A percentile compares a stretch with the other conserved stretches of the same genome.
phyloP scores from a whole-genome alignment of 2,113 vertebrate species.

The Tricholaema leucomelas region DNA sequence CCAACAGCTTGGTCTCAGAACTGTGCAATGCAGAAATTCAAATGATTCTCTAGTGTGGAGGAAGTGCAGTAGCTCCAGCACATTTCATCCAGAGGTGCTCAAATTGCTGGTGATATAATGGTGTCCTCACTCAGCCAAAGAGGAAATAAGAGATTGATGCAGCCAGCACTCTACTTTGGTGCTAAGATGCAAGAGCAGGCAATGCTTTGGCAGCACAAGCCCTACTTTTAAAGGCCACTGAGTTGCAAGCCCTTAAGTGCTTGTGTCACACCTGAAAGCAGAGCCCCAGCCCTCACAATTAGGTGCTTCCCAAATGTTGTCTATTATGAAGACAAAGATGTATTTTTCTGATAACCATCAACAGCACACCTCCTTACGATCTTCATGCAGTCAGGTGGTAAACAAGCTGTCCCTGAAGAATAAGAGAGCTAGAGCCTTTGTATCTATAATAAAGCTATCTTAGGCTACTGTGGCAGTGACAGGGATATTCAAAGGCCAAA shows the following conservation, averaged over 20 bases:
- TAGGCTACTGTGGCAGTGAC: neutral
- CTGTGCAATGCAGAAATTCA: neutral
- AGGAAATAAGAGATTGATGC: neutral
- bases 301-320: neutral
- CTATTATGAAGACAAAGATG: neutral
- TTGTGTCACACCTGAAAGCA: neutral
- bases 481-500: neutral
- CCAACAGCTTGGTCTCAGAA: neutral
- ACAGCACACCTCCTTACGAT: neutral
- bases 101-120: neutral
- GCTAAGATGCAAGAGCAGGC: neutral
- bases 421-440: neutral
- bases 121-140: rapidly evolving
- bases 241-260: neutral
- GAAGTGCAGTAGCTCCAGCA: neutral
- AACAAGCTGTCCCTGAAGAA: neutral
- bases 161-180: neutral
- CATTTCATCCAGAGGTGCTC: neutral
- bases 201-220: neutral
- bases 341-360: neutral
- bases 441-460: neutral
- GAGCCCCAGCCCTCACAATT: neutral
- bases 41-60: neutral
- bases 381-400: neutral
- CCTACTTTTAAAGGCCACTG: neutral